Evolutionary conservation across 1,140 invertebrate genomes (phyloP).

Genomic region (Druon quercuslanigerum): DNA sequence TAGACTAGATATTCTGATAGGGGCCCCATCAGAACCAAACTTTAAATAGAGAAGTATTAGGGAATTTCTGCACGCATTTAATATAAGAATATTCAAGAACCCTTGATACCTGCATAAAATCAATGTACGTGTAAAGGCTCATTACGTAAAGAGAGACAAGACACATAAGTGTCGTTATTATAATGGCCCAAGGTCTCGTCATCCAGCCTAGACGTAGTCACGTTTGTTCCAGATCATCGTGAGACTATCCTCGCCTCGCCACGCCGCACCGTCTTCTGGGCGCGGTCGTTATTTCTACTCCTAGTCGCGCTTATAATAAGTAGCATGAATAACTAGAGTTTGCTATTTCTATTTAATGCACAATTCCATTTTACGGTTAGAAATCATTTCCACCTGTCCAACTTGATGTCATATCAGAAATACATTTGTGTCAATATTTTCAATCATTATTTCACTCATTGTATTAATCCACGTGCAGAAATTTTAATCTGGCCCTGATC

Average conservation of each 20-base stretch:
- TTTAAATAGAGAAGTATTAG: no score
- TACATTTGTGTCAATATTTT: background rate
- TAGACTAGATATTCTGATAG: no score
- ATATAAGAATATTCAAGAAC: conserved; percentile 1
- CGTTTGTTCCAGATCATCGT: conserved; percentile 70
- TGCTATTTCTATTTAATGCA: background rate
- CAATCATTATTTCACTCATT: conserved; percentile 6
- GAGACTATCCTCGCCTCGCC: conserved; percentile 61
- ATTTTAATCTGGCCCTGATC: no score
- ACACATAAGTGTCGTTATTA: conserved; percentile 56
- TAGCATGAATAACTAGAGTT: background rate
- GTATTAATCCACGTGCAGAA: background rate
- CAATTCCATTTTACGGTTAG: background rate
- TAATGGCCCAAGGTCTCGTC: conserved; percentile 60
- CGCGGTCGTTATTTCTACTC: conserved; percentile 64
- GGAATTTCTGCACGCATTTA: no score
- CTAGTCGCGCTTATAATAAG: conserved; percentile 25
- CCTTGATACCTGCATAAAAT: conserved; percentile 8
- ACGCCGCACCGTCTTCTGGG: conserved; percentile 57
- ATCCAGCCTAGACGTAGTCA: conserved; percentile 43
- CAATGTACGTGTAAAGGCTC: background rate
- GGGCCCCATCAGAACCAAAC: no score
- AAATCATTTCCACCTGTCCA: background rate
- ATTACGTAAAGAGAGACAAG: conserved; percentile 32
- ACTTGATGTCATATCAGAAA: background rate